These are phyloP conservation scores for Dicyrtomina minuta DNA, from an alignment of 2,888 invertebrate species.

Conservation along the genomic window DNA sequence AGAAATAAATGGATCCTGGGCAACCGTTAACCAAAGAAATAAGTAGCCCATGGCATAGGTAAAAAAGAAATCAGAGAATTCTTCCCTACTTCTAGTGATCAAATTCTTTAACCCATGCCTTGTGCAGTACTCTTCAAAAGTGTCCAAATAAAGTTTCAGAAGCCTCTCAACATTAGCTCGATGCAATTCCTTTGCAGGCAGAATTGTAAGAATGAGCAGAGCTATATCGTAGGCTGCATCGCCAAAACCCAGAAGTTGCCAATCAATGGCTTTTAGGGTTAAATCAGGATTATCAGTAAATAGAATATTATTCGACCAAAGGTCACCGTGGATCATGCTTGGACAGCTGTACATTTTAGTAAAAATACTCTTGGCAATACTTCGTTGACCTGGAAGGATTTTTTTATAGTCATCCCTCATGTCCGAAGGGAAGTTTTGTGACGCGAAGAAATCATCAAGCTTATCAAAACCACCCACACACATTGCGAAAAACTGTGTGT, in stretches of 20 bases:
- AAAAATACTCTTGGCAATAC: no score
- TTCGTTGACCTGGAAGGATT: no score
- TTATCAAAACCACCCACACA: no score
- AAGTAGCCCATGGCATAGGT: slow-evolving; percentile 43
- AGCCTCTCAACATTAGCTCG: slow-evolving; percentile 30
- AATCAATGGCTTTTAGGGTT: slow-evolving; percentile 47
- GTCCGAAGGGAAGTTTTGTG: no score
- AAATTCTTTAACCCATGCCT: not conserved
- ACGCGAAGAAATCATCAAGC: no score
- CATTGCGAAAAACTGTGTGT: no score
- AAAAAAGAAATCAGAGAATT: slow-evolving; percentile 41
- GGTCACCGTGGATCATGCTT: slow-evolving; percentile 15
- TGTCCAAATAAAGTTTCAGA: slow-evolving; percentile 38
- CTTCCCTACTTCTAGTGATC: slow-evolving; percentile 26
- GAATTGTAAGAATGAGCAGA: slow-evolving; percentile 37
- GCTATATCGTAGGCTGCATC: slow-evolving; percentile 41
- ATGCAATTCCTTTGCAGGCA: slow-evolving; percentile 33
- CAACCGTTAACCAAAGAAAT: slow-evolving; percentile 41
- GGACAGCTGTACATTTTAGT: no score
- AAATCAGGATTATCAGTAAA: slow-evolving; percentile 12
- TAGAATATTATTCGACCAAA: slow-evolving; percentile 48
- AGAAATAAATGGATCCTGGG: slow-evolving; percentile 34
- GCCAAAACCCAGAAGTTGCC: slow-evolving; percentile 42
- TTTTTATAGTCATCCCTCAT: no score
- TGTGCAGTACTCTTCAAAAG: no score